A percentile compares a stretch with the other conserved stretches of the same genome.
These are phyloP conservation scores for Platygyra sinensis DNA, from an alignment of 64 coral and sea anemone genomes.

Conservation along the genomic window DNA sequence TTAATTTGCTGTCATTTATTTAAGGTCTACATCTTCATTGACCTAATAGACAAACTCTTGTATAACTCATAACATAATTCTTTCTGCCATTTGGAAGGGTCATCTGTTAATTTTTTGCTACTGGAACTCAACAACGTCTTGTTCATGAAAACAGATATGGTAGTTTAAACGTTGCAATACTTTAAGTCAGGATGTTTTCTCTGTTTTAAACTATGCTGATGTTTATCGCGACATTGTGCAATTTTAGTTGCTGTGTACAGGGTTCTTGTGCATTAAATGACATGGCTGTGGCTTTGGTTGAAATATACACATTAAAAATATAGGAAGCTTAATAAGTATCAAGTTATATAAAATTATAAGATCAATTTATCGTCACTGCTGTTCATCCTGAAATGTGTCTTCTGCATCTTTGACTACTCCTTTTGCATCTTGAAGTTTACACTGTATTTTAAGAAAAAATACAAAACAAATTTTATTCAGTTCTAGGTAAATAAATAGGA, in stretches of 20 bases:
- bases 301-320: neutral
- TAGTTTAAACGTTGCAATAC: neutral
- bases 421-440: conserved; percentile 71
- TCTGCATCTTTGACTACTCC: conserved; percentile 82
- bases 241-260: neutral
- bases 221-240: neutral
- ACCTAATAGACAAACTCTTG: too few relatives aligned
- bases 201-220: neutral
- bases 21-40: too few relatives aligned
- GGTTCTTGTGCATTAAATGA: neutral
- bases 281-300: neutral
- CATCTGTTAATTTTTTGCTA: too few relatives aligned
- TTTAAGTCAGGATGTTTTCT: neutral
- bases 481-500: neutral
- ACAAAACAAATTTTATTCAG: neutral
- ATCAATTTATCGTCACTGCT: conserved; percentile 17
- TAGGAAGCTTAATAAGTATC: neutral
- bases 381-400: conserved; percentile 82
- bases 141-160: neutral
- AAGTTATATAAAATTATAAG: neutral
- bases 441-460: conserved; percentile 44
- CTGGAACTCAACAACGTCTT: neutral
- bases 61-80: too few relatives aligned
- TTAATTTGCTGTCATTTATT: too few relatives aligned
- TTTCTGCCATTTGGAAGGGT: too few relatives aligned